phyloP scores from a whole-genome alignment of 2,113 vertebrate genomes.

The Xiphophorus maculatus region DNA sequence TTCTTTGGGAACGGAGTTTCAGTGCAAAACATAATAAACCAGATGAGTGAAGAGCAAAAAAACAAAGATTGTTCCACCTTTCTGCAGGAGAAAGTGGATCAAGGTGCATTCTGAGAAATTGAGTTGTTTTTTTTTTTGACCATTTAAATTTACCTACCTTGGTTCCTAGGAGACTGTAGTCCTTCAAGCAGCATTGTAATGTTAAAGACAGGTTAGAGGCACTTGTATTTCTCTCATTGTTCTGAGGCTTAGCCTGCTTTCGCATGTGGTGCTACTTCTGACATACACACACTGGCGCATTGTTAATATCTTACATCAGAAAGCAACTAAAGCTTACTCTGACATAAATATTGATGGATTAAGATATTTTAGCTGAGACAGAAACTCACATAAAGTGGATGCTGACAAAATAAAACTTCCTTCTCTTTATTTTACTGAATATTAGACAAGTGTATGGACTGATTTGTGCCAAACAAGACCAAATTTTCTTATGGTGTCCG shows the following conservation, averaged over 20 bases:
- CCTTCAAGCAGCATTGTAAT: constrained; percentile 51
- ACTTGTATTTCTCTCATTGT: not conserved
- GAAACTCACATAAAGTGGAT: too few relatives aligned
- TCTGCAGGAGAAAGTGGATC: not conserved
- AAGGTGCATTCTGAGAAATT: constrained; percentile 25
- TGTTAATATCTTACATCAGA: not conserved
- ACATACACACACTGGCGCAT: not conserved
- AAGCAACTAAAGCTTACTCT: not conserved
- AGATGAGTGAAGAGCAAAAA: too few relatives aligned
- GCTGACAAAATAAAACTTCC: not conserved
- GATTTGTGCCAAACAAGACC: not conserved
- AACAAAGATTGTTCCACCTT: not conserved
- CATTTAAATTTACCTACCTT: constrained; percentile 34
- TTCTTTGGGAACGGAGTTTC: too few relatives aligned
- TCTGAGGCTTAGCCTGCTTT: constrained; percentile 15
- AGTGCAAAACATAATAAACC: too few relatives aligned
- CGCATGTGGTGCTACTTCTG: not conserved
- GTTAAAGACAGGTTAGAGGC: constrained; percentile 36
- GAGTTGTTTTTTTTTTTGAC: not conserved
- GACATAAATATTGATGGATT: not conserved
- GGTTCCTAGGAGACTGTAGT: constrained; percentile 52
- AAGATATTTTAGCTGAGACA: not conserved
- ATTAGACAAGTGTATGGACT: not conserved
- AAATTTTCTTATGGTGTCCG: not conserved
- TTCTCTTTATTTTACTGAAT: not conserved